Percentiles rank a stretch among this genome's conserved stretches.
phyloP scores from a whole-genome alignment of 2,113 vertebrate species.

The Peromyscus californicus region DNA sequence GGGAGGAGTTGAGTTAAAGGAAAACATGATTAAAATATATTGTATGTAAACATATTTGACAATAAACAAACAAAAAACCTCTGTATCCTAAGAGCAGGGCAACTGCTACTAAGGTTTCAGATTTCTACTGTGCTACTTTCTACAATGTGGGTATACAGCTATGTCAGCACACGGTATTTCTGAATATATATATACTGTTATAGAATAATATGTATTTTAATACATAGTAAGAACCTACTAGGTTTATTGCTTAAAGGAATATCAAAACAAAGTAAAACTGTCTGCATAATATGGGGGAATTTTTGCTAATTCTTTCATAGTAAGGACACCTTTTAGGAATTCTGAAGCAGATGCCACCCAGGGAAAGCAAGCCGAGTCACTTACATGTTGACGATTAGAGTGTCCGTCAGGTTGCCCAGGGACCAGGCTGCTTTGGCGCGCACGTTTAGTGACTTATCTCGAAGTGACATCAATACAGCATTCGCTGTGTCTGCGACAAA shows the following conservation, averaged over 20 bases:
- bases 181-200: neutral
- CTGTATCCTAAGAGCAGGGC: neutral
- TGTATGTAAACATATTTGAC: neutral
- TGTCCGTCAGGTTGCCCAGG: conserved; percentile 97
- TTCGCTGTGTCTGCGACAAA: conserved; percentile 98
- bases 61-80: neutral
- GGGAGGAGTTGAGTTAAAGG: neutral
- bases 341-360: neutral
- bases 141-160: neutral
- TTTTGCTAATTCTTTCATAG: neutral
- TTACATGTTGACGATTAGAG: conserved; percentile 96
- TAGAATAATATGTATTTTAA: neutral
- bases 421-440: conserved; percentile 98
- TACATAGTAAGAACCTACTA: neutral
- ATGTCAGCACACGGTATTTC: neutral
- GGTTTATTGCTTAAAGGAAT: neutral
- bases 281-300: neutral
- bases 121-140: conserved; percentile 41
- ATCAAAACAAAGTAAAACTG: neutral
- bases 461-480: conserved; percentile 93
- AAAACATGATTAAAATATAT: neutral
- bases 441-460: conserved; percentile 94
- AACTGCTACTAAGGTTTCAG: neutral
- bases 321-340: neutral
- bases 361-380: conserved; percentile 71